Percentiles rank a stretch among this genome's conserved stretches.
phyloP scores from a whole-genome alignment of 2,113 vertebrate genomes.

The Cebidichthys violaceus region DNA sequence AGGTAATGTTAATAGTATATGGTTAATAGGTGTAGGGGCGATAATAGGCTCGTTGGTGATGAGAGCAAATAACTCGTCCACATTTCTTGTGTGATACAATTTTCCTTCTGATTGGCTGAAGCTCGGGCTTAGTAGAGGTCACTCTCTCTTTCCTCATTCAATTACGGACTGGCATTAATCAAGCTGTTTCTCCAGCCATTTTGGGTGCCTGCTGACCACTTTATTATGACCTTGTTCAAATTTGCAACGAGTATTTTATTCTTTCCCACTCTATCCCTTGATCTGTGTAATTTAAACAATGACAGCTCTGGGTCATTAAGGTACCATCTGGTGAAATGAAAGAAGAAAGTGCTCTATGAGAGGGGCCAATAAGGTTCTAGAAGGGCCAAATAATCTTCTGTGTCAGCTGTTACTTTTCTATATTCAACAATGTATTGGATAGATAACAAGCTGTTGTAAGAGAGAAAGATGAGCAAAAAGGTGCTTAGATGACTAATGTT shows the following conservation, averaged over 20 bases:
- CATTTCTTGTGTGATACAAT: conserved; percentile 45
- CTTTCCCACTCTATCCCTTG: conserved; percentile 26
- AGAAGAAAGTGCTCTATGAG: conserved; percentile 43
- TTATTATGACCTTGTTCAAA: conserved; percentile 77
- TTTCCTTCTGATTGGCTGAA: conserved; percentile 51
- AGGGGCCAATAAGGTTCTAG: conserved; percentile 18
- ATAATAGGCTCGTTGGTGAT: conserved; percentile 53
- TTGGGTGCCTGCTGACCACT: conserved; percentile 60
- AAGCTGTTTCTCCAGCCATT: conserved; percentile 54
- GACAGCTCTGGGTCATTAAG: conserved; percentile 72
- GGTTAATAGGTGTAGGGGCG: conserved; percentile 61
- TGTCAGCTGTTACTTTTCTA: conserved; percentile 19
- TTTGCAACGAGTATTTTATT: conserved; percentile 60
- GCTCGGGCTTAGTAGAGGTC: conserved; percentile 64
- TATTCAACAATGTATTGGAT: conserved; percentile 15
- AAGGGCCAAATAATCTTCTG: conserved; percentile 45
- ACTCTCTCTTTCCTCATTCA: conserved; percentile 59
- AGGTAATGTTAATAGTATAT: conserved; percentile 60
- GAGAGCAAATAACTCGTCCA: conserved; percentile 54
- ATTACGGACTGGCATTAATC: conserved; percentile 75
- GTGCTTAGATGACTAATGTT: neutral
- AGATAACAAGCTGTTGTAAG: conserved; percentile 25
- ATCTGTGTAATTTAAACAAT: conserved; percentile 61
- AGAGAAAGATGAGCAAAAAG: neutral
- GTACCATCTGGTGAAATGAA: conserved; percentile 75